Percentiles rank a stretch among this genome's conserved stretches.
These are phyloP conservation scores for Hydrotaea cyrtoneurina DNA, from an alignment of 2,888 invertebrate genomes.

Conservation along the genomic window DNA sequence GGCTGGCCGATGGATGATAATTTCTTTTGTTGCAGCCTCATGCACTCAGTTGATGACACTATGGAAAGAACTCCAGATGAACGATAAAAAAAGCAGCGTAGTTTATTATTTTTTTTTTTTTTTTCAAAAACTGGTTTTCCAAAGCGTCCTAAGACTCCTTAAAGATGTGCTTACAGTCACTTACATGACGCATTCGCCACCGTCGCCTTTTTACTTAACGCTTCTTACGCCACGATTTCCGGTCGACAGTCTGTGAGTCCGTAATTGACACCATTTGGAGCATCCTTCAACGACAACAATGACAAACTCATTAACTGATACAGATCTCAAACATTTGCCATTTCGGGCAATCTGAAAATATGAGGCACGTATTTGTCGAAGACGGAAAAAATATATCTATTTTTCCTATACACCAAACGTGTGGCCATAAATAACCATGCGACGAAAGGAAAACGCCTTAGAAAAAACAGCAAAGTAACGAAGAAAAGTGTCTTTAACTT, in stretches of 20 bases:
- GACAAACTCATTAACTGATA: slow-evolving; percentile 32
- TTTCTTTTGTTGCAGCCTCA: too few relatives aligned
- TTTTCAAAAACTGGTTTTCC: too few relatives aligned
- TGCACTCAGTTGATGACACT: too few relatives aligned
- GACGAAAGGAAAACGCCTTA: background rate
- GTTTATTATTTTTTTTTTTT: too few relatives aligned
- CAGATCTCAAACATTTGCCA: background rate
- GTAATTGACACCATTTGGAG: slow-evolving; percentile 10
- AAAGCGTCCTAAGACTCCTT: too few relatives aligned
- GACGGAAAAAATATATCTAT: background rate
- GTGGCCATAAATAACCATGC: slow-evolving; percentile 19
- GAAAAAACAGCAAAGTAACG: background rate
- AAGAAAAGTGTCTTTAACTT: slow-evolving; percentile 48
- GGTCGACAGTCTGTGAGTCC: background rate
- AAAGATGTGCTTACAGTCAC: too few relatives aligned
- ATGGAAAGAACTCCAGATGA: too few relatives aligned
- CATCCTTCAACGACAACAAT: background rate
- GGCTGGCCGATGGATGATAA: too few relatives aligned
- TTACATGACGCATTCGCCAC: too few relatives aligned
- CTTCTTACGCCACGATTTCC: too few relatives aligned
- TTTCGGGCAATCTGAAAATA: slow-evolving; percentile 1
- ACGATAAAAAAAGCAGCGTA: too few relatives aligned
- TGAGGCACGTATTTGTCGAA: slow-evolving; percentile 5
- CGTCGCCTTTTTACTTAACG: too few relatives aligned
- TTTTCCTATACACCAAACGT: slow-evolving; percentile 5